Conservation (phyloP, 1,140 invertebrate species). For the Zaprionus lachaisei region DNA sequence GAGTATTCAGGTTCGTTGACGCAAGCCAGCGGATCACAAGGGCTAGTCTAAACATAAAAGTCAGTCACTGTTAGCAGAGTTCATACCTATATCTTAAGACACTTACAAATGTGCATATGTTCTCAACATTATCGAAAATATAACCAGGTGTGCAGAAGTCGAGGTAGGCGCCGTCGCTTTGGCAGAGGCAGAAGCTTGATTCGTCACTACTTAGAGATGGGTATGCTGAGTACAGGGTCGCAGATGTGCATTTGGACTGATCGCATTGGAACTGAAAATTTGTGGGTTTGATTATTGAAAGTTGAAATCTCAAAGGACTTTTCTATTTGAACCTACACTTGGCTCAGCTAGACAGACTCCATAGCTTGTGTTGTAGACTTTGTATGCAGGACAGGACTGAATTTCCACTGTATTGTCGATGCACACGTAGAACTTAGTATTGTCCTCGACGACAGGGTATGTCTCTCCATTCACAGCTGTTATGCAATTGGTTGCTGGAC, state of each 20-base stretch:
- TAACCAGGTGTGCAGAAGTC: conserved; percentile 39
- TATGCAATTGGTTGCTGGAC: conserved; percentile 35
- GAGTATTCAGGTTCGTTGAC: conserved; percentile 27
- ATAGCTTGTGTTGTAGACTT: neutral
- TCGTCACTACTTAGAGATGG: conserved; percentile 41
- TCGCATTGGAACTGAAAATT: conserved; percentile 47
- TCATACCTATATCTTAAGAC: neutral
- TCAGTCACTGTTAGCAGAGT: neutral
- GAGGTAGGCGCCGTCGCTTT: conserved; percentile 43
- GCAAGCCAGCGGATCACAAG: conserved; percentile 60
- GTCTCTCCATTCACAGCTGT: conserved; percentile 29
- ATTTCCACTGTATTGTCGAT: conserved; percentile 33
- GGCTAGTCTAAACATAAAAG: conserved; percentile 39
- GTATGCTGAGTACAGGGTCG: conserved; percentile 23
- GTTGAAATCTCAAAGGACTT: neutral
- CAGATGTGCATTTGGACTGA: conserved; percentile 50
- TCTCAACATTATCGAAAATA: conserved; percentile 1
- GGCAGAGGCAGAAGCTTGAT: conserved; percentile 54
- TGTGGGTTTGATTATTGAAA: neutral
- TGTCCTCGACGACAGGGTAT: conserved; percentile 37
- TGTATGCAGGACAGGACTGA: conserved; percentile 32
- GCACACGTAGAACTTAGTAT: conserved; percentile 53
- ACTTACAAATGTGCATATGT: conserved; percentile 54
- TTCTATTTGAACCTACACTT: conserved; percentile 53
- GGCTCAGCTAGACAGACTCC: conserved; percentile 49